These are phyloP conservation scores for Lagorchestes hirsutus DNA, from an alignment of 2,797 vertebrate genomes.

Conservation along the genomic window DNA sequence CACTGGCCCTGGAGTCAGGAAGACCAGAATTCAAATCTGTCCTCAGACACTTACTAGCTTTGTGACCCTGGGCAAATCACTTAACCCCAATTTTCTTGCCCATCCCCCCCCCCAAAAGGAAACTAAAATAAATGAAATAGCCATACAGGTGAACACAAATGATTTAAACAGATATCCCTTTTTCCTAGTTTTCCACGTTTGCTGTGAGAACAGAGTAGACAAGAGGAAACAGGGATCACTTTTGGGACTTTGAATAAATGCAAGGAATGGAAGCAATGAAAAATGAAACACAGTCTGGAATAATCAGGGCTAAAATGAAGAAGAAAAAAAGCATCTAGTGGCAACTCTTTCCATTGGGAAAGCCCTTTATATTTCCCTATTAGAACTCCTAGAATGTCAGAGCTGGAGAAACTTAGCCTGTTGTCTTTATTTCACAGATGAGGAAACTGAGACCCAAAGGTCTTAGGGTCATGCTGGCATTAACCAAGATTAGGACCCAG, in stretches of 20 bases:
- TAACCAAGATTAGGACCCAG: background rate
- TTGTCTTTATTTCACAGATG: background rate
- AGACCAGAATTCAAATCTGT: too few species aligned
- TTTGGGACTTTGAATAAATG: background rate
- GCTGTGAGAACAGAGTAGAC: background rate
- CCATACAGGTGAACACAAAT: background rate
- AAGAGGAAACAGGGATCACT: background rate
- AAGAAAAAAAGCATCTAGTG: background rate
- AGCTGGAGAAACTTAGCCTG: background rate
- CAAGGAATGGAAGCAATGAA: background rate
- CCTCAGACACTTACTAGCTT: too few species aligned
- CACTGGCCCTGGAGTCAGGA: too few species aligned
- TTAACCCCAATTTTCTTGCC: too few species aligned
- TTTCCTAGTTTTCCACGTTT: background rate
- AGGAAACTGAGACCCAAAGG: background rate
- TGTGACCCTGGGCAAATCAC: too few species aligned
- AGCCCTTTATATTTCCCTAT: background rate
- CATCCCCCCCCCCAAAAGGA: too few species aligned
- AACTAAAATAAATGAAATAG: background rate
- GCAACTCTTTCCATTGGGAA: background rate
- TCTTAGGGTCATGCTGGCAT: background rate
- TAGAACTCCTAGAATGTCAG: background rate
- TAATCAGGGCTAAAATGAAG: background rate
- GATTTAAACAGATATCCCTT: background rate
- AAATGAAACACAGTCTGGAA: background rate